Evolutionary conservation across 2,888 invertebrate species (phyloP).

Genomic region (Hemaris fuciformis): DNA sequence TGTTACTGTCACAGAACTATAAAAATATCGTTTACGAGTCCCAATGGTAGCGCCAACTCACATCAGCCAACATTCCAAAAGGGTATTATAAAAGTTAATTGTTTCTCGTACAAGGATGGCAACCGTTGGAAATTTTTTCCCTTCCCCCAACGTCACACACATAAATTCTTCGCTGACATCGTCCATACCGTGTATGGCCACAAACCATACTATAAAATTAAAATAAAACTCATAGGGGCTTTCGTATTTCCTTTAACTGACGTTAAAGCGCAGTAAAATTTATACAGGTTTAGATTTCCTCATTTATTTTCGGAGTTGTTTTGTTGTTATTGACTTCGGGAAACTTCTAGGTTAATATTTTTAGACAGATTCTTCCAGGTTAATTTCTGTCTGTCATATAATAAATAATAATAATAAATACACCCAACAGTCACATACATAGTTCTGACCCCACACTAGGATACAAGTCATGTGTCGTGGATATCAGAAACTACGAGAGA

Average conservation of each 20-base stretch:
- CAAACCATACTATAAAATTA: conserved; percentile 11
- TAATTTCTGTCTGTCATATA: too few relatives aligned
- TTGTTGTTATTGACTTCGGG: too few relatives aligned
- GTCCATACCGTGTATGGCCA: not conserved
- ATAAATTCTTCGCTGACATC: not conserved
- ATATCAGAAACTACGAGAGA: too few relatives aligned
- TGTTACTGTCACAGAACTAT: not conserved
- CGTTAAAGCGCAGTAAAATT: not conserved
- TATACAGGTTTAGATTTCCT: not conserved
- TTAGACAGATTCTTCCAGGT: too few relatives aligned
- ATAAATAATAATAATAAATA: too few relatives aligned
- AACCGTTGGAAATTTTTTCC: conserved; percentile 24
- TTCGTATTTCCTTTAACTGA: not conserved
- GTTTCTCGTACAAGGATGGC: conserved; percentile 24
- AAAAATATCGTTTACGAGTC: conserved; percentile 5
- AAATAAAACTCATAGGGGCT: conserved; percentile 4
- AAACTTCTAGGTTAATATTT: too few relatives aligned
- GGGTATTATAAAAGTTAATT: conserved; percentile 32
- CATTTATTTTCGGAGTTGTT: too few relatives aligned
- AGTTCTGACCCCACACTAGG: too few relatives aligned
- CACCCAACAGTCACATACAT: too few relatives aligned
- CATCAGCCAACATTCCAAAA: conserved; percentile 23
- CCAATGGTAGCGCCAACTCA: not conserved
- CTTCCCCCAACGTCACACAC: not conserved
- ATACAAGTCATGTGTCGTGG: too few relatives aligned